Conservation (phyloP, 2,797 vertebrate species). For the Sphenodon punctatus region DNA sequence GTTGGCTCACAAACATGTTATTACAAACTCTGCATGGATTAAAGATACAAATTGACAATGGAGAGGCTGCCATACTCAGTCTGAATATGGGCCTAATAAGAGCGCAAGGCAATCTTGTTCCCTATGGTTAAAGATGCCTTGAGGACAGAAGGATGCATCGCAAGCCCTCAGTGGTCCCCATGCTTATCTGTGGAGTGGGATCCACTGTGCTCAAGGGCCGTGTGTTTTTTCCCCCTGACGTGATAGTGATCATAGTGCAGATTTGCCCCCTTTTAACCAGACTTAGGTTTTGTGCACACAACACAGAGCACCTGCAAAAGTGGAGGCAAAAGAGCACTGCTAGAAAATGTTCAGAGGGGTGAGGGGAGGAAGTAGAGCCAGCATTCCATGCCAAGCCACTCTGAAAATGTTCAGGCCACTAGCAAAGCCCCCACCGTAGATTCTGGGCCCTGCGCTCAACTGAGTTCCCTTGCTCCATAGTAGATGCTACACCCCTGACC, state of each 20-base stretch:
- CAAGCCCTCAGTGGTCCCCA: too few species aligned
- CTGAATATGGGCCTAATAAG: neutral
- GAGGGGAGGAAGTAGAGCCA: too few species aligned
- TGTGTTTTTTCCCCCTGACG: too few species aligned
- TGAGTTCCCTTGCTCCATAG: too few species aligned
- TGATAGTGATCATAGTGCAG: too few species aligned
- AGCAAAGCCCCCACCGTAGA: too few species aligned
- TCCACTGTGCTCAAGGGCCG: accelerated
- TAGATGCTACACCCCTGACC: too few species aligned
- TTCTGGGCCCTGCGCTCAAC: too few species aligned
- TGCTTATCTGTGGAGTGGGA: neutral
- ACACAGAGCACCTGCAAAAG: neutral
- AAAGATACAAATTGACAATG: constrained; percentile 63
- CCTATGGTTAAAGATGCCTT: constrained; percentile 9
- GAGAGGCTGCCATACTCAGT: constrained; percentile 43
- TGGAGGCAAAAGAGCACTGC: too few species aligned
- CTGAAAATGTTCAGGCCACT: too few species aligned
- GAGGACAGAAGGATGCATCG: neutral
- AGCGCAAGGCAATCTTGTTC: constrained; percentile 25
- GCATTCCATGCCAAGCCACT: too few species aligned
- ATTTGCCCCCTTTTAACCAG: neutral
- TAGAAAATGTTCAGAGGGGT: too few species aligned
- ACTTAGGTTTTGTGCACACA: neutral
- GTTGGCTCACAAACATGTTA: constrained; percentile 41
- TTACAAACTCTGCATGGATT: constrained; percentile 62